A percentile compares a stretch with the other conserved stretches of the same genome.
Conservation (phyloP, 2,888 invertebrate genomes). For the Idaea dimidiata region DNA sequence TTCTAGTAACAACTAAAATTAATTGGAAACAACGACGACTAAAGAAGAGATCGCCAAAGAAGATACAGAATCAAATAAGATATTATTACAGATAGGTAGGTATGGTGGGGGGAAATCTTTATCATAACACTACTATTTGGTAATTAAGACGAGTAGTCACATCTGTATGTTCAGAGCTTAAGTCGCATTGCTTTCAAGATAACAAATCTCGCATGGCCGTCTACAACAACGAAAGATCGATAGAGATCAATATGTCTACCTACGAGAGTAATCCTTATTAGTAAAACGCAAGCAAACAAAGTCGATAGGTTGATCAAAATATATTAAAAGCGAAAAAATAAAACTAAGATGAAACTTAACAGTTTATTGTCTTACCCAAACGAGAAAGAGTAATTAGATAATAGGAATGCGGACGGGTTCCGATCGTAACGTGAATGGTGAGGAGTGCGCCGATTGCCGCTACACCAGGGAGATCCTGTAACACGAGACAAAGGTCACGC, state of each 20-base stretch:
- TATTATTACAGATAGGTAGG: background rate
- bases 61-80: background rate
- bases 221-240: background rate
- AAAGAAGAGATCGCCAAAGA: background rate
- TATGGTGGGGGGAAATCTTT: background rate
- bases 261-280: background rate
- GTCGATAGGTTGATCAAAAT: background rate
- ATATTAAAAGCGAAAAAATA: slow-evolving; percentile 34
- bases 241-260: background rate
- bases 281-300: slow-evolving; percentile 47
- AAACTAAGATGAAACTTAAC: slow-evolving; percentile 56
- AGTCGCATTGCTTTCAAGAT: slow-evolving; percentile 31
- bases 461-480: slow-evolving; percentile 76
- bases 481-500: slow-evolving; percentile 74
- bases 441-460: slow-evolving; percentile 36
- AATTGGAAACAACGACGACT: background rate
- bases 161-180: slow-evolving; percentile 3
- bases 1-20: background rate
- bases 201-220: background rate
- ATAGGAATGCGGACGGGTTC: slow-evolving; percentile 73
- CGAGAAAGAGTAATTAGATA: slow-evolving; percentile 52
- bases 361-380: slow-evolving; percentile 71
- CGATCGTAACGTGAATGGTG: slow-evolving; percentile 38
- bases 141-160: background rate
- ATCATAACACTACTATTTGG: background rate